phyloP scores from a whole-genome alignment of 2,888 invertebrate genomes.

The Scrobipalpa atriplicella region DNA sequence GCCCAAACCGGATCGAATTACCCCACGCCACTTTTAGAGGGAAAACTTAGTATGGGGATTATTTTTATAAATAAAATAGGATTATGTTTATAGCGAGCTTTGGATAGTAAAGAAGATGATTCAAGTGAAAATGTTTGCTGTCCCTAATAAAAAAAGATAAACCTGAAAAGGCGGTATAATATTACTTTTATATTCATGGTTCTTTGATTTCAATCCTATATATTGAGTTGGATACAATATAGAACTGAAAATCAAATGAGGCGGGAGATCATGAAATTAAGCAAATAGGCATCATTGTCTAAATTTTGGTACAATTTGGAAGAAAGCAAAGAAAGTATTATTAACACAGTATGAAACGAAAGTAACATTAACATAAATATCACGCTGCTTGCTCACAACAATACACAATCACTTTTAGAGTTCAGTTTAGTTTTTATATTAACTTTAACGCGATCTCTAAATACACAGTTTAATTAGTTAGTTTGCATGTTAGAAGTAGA shows the following conservation, averaged over 20 bases:
- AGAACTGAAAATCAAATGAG: background rate
- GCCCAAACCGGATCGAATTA: constrained; percentile 61
- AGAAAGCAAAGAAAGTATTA: constrained; percentile 43
- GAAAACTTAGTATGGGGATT: constrained; percentile 26
- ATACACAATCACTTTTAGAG: constrained; percentile 30
- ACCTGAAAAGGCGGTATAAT: too few species aligned
- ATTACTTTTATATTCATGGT: too few species aligned
- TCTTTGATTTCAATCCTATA: too few species aligned
- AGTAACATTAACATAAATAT: constrained; percentile 48
- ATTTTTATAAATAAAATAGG: background rate
- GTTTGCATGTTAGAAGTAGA: too few species aligned
- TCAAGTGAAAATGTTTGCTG: too few species aligned
- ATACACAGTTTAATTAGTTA: background rate
- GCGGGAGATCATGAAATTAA: background rate
- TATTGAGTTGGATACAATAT: background rate
- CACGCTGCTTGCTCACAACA: constrained; percentile 41
- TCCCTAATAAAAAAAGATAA: too few species aligned
- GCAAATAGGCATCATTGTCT: background rate
- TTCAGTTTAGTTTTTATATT: constrained; percentile 26
- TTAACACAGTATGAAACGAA: constrained; percentile 38
- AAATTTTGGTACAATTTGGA: constrained; percentile 25
- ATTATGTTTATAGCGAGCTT: background rate
- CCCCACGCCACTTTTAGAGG: constrained; percentile 46
- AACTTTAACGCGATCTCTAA: constrained; percentile 1
- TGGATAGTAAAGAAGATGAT: too few species aligned